These are phyloP conservation scores for Phyllotreta striolata DNA, from an alignment of 2,888 invertebrate genomes.

Conservation along the genomic window DNA sequence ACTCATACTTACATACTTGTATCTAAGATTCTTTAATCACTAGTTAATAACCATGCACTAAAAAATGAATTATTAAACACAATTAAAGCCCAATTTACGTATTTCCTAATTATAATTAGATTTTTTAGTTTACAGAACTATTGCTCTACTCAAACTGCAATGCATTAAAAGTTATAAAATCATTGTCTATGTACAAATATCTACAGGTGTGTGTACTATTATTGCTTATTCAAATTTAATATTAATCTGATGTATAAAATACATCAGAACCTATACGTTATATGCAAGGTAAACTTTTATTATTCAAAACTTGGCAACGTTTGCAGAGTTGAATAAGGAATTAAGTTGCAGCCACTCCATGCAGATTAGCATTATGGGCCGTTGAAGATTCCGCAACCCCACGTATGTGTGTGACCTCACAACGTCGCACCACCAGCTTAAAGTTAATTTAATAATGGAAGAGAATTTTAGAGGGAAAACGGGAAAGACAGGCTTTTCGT, in stretches of 20 bases:
- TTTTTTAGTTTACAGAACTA: too few species aligned
- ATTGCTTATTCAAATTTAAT: too few species aligned
- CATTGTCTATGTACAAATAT: too few species aligned
- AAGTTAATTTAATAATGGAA: constrained; percentile 49
- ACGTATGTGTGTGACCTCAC: constrained; percentile 43
- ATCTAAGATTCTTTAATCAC: too few species aligned
- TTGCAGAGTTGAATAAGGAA: constrained; percentile 43
- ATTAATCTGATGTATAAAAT: background rate
- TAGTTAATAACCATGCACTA: too few species aligned
- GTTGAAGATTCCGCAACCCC: constrained; percentile 46
- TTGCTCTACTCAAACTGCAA: too few species aligned
- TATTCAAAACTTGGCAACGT: constrained; percentile 27
- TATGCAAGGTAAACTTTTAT: background rate
- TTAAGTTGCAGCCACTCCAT: constrained; percentile 51
- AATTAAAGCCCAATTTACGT: too few species aligned
- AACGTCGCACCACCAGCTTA: constrained; percentile 31
- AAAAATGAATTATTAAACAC: too few species aligned
- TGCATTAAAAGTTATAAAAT: too few species aligned
- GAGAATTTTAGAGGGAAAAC: constrained; percentile 40
- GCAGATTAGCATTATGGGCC: constrained; percentile 57
- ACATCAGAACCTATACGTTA: background rate
- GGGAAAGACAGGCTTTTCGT: constrained; percentile 34
- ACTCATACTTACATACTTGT: too few species aligned
- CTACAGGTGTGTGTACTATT: too few species aligned
- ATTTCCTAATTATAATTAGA: too few species aligned